Base-by-base conservation (phyloP, 1,140 invertebrate genomes). In the Helicoverpa armigera region DNA sequence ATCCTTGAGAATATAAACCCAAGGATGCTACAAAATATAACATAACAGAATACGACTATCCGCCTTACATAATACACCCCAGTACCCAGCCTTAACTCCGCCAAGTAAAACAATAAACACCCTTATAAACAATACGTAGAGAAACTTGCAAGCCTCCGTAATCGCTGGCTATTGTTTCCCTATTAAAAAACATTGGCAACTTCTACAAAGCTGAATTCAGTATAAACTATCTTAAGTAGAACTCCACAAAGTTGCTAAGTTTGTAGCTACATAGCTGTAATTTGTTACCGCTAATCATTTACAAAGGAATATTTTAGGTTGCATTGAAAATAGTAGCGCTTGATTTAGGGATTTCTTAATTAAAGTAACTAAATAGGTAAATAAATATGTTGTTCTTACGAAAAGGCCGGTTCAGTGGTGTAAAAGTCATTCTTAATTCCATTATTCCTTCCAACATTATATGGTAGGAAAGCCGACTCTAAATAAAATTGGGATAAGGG, bases 231-330 rank as follows among this genome's bases (percentile, higher is more conserved):
- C 76, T 77, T 67, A 29, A 18, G 23, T 14, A 12, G 5, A 73
- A 43, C 61, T 53, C 18, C 23, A 50, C 56, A 73, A 77, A 77
- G 23, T 82, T 63, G 50, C 13, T 18, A 61, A 76, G 31, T 70
- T 60, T 48, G 35, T 5, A 16, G 3, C 58, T 56, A n/a, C n/a
- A n/a, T n/a, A 81, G 60, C 9, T 3, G 31, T 73, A 76, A 61
- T 77, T 65, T 14, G 31, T 18, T 23, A 48, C 53, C 80, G 75
- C 67, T 82, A 77, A 82, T 76, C 77, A 75, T 79, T 78, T 56
- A 70, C 78, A 80, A 80, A 82, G 60, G 70, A 18, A 70, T 35
- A 43, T 53, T 70, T 53, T 70, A 48, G 11, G 12, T n/a, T 51
- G 31, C 48, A 69, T 51, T 69, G 18, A 35, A 35, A 2, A 23